A percentile compares a stretch with the other conserved stretches of the same genome.
phyloP scores from a whole-genome alignment of 2,888 invertebrate species.

The Ornithoptera priamus region DNA sequence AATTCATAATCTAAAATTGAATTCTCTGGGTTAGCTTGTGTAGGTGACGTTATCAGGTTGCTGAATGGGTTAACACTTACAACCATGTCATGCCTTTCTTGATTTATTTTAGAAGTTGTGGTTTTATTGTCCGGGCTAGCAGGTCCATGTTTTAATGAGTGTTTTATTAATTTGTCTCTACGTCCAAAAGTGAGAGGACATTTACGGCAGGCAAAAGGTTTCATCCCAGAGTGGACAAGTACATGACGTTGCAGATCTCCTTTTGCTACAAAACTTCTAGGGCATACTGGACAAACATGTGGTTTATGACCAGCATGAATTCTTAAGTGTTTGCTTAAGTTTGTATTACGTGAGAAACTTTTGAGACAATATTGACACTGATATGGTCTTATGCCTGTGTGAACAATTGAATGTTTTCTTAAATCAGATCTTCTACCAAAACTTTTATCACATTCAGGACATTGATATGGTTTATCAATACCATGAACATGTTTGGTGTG shows the following conservation, averaged over 20 bases:
- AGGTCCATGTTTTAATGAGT: conserved; percentile 82
- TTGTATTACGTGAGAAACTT: conserved; percentile 88
- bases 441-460: conserved; percentile 84
- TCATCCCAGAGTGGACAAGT: conserved; percentile 83
- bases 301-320: conserved; percentile 86
- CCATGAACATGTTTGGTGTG: conserved; percentile 85
- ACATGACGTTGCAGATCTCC: conserved; percentile 84
- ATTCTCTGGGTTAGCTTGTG: conserved; percentile 50
- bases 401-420: conserved; percentile 87
- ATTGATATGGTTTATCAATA: conserved; percentile 85
- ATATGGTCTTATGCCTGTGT: conserved; percentile 87
- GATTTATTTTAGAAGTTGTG: conserved; percentile 53
- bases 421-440: conserved; percentile 86
- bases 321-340: conserved; percentile 86
- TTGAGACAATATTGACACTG: conserved; percentile 86
- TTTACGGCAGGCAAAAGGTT: conserved; percentile 83
- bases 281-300: conserved; percentile 86
- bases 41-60: conserved; percentile 70
- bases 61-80: conserved; percentile 82
- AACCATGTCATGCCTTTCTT: conserved; percentile 77
- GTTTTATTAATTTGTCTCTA: conserved; percentile 84
- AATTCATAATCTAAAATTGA: conserved; percentile 62
- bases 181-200: conserved; percentile 84
- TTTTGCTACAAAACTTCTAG: conserved; percentile 85
- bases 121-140: conserved; percentile 50